phyloP scores from a whole-genome alignment of 2,113 vertebrate genomes.

The Uropsilus gracilis region DNA sequence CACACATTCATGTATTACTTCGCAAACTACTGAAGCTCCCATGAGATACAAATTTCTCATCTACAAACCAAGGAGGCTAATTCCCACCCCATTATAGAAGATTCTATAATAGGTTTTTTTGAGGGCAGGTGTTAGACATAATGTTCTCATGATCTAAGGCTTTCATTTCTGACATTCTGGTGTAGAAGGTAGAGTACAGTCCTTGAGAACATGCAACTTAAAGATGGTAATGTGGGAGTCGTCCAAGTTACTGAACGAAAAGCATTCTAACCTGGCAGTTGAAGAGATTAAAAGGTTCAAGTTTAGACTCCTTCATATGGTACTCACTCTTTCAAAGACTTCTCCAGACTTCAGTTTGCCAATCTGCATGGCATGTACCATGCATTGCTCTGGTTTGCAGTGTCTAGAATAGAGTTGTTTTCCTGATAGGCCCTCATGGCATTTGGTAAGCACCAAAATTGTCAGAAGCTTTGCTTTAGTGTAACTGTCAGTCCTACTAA shows the following conservation, averaged over 20 bases:
- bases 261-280: not conserved
- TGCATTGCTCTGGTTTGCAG: slow-evolving; percentile 26
- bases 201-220: not conserved
- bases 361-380: not conserved
- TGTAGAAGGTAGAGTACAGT: not conserved
- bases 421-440: not conserved
- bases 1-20: not conserved
- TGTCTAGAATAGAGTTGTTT: slow-evolving; percentile 34
- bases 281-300: slow-evolving; percentile 21
- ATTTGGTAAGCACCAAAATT: slow-evolving; percentile 47
- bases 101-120: slow-evolving; percentile 3
- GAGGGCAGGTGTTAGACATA: slow-evolving; percentile 42
- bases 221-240: not conserved
- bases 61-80: not conserved
- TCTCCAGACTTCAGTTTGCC: not conserved
- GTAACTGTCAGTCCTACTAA: slow-evolving; percentile 47
- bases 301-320: not conserved
- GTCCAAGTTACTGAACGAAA: slow-evolving; percentile 31
- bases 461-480: slow-evolving; percentile 58
- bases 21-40: not conserved
- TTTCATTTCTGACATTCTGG: slow-evolving; percentile 35
- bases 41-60: slow-evolving; percentile 36
- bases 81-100: not conserved
- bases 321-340: slow-evolving; percentile 54
- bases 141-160: not conserved